Conservation (phyloP, 2,888 invertebrate species). For the Drosophila bunnanda region DNA sequence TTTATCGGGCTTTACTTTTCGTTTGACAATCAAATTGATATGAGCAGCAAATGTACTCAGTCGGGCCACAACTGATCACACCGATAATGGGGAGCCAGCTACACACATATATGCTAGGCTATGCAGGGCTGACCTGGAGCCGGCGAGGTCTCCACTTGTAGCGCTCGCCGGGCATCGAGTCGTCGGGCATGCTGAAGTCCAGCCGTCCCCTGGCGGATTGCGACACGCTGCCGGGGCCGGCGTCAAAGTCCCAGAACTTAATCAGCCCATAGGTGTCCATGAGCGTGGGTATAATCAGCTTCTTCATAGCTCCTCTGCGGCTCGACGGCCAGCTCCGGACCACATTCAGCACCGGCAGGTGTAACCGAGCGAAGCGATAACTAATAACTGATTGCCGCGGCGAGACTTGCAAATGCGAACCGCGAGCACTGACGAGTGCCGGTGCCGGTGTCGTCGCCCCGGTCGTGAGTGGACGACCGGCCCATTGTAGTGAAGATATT, state of each 20-base stretch:
- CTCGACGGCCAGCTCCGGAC: conserved; percentile 6
- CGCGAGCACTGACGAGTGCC: conserved; percentile 13
- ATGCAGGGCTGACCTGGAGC: conserved; percentile 53
- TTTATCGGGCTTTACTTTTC: conserved; percentile 50
- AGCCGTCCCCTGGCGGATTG: conserved; percentile 6
- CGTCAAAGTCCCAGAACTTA: conserved; percentile 81
- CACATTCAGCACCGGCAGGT: conserved; percentile 50
- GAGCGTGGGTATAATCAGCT: conserved; percentile 77
- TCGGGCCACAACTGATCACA: conserved; percentile 27
- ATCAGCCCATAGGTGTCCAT: conserved; percentile 81
- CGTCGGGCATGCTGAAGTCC: conserved; percentile 50
- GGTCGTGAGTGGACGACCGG: conserved; percentile 28
- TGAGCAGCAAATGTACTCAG: conserved; percentile 4
- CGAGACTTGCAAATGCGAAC: conserved; percentile 59
- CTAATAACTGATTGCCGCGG: conserved; percentile 75
- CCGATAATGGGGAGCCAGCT: neutral
- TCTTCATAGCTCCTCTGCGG: conserved; percentile 66
- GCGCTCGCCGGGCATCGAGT: conserved; percentile 48
- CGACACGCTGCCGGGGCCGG: conserved; percentile 54
- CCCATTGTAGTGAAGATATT: conserved; percentile 46
- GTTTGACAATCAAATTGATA: conserved; percentile 52
- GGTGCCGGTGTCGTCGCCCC: conserved; percentile 21
- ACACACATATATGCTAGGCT: neutral
- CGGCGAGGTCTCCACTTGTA: conserved; percentile 55
- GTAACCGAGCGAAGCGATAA: conserved; percentile 79